These are phyloP conservation scores for Subacronicta megacephala DNA, from an alignment of 2,888 invertebrate species.

Conservation along the genomic window DNA sequence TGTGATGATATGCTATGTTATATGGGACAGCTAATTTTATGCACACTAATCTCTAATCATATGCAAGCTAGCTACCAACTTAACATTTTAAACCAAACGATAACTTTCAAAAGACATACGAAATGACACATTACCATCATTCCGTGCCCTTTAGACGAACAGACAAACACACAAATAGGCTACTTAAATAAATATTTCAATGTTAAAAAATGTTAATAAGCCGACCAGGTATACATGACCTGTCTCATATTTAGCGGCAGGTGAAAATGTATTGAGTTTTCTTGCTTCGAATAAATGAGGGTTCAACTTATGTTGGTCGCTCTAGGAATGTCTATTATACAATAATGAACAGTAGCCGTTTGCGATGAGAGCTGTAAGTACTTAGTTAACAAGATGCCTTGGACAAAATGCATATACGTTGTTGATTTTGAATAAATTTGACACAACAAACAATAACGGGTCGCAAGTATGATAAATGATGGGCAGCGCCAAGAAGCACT, in stretches of 20 bases:
- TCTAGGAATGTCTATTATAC: slow-evolving; percentile 50
- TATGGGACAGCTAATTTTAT: slow-evolving; percentile 22
- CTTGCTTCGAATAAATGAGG: slow-evolving; percentile 15
- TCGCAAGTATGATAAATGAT: slow-evolving; percentile 25
- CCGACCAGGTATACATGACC: slow-evolving; percentile 49
- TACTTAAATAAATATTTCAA: slow-evolving; percentile 82
- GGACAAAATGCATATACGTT: slow-evolving; percentile 46
- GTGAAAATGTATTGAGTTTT: slow-evolving; percentile 22
- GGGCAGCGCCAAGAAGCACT: slow-evolving; percentile 1
- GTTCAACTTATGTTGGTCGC: slow-evolving; percentile 37
- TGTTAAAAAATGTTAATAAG: slow-evolving; percentile 71
- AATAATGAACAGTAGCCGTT: slow-evolving; percentile 55
- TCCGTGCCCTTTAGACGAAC: slow-evolving; percentile 68
- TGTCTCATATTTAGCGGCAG: slow-evolving; percentile 26
- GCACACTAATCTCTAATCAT: slow-evolving; percentile 33
- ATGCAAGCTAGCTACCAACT: slow-evolving; percentile 42
- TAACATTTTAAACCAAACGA: slow-evolving; percentile 46
- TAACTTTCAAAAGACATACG: slow-evolving; percentile 58
- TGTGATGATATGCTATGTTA: too few relatives aligned
- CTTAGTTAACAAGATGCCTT: slow-evolving; percentile 48
- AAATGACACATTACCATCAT: slow-evolving; percentile 68
- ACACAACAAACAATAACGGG: slow-evolving; percentile 33
- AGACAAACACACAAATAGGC: slow-evolving; percentile 77
- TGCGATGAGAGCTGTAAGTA: slow-evolving; percentile 49
- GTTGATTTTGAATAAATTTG: slow-evolving; percentile 54